Base-by-base conservation (phyloP, 2,888 invertebrate species). In the Lycophotia porphyrea region DNA sequence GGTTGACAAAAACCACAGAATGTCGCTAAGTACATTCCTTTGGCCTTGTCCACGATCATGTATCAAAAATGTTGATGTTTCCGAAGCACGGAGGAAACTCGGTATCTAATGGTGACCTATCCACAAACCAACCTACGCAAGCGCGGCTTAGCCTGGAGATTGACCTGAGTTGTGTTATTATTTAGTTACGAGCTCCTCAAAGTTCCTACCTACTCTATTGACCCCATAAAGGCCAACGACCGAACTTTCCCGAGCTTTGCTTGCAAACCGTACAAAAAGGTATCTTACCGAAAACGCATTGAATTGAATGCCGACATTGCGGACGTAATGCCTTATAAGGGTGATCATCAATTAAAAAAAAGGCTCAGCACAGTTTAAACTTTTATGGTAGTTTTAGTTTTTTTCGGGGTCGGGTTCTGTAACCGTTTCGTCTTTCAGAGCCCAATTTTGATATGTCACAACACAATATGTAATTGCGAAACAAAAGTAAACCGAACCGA, bases 231-330 rank as follows among this genome's bases (percentile, higher is more conserved):
- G 27, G 18, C 42, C 83, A 78, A 71, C n/a, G 68, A 69, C 52
- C 31, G 34, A 27, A 83, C 64, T 80, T 74, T 74, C 80, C 52
- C 74, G 69, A 77, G 71, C 49, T 79, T 73, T 72, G 76, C 34
- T 71, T 85, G 80, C 73, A 11, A 34, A 72, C 82, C 36, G 11
- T 86, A 84, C 82, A 79, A 79, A 76, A 78, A 73, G 36, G 52
- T 71, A 73, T 80, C 80, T 88, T 89, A 85, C 85, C 89, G 89
- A 91, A 93, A 92, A 89, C 88, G 86, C 88, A 93, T 92, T 93
- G 89, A 91, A 93, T 93, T 92, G 93, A 94, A 94, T 93, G 93
- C 92, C 92, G 90, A 90, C 91, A 88, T 91, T 90, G 89, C 90
- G 90, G 88, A 90, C 88, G 81, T 39, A 42, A 21, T n/a, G 7